A percentile compares a stretch with the other conserved stretches of the same genome.
phyloP scores from a whole-genome alignment of 2,888 invertebrate genomes.

The Melanotus villosus region DNA sequence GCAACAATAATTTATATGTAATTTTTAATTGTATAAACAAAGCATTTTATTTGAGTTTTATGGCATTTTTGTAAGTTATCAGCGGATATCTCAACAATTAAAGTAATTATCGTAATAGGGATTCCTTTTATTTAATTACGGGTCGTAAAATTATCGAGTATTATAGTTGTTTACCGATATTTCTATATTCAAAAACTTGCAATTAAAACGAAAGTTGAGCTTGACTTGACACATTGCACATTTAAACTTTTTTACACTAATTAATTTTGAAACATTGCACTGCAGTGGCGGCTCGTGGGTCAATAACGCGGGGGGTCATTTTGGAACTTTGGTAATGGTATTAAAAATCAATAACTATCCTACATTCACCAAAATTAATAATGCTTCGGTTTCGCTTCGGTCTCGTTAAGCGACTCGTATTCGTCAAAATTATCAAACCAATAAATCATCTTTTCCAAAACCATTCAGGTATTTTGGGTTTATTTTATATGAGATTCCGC shows the following conservation, averaged over 20 bases:
- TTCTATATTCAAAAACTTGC: background rate
- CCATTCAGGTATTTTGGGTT: too few species aligned
- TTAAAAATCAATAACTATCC: too few species aligned
- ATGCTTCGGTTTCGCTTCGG: too few species aligned
- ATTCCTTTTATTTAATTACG: background rate
- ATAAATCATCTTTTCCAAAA: too few species aligned
- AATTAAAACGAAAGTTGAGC: constrained; percentile 21
- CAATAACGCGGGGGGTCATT: too few species aligned
- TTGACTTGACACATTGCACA: background rate
- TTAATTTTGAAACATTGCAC: constrained; percentile 16
- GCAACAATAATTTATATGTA: too few species aligned
- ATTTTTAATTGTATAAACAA: background rate
- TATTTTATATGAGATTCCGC: too few species aligned
- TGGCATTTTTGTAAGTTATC: constrained; percentile 10
- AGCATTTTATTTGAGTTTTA: constrained; percentile 2
- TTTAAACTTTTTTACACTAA: constrained; percentile 1
- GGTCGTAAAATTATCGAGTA: background rate
- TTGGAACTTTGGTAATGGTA: too few species aligned
- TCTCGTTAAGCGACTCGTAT: too few species aligned
- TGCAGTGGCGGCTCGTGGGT: too few species aligned
- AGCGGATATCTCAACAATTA: background rate
- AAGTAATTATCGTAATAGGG: background rate
- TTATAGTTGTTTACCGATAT: background rate
- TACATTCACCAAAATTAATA: too few species aligned
- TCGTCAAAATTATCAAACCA: too few species aligned